Conservation (phyloP, 1,140 invertebrate species). For the Vanessa atalanta region DNA sequence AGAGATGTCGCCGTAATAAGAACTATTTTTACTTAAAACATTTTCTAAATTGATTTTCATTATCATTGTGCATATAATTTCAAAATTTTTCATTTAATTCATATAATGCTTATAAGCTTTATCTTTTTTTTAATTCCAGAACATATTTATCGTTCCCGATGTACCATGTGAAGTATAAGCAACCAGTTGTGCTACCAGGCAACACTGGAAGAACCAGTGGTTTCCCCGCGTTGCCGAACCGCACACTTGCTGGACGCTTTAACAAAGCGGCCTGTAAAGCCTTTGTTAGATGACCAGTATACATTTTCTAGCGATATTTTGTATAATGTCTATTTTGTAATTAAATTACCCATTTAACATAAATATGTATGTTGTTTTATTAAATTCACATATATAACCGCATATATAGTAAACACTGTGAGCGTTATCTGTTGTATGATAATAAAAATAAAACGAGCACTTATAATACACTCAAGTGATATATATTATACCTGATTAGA, state of each 20-base stretch:
- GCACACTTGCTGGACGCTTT: slow-evolving; percentile 77
- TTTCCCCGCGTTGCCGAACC: slow-evolving; percentile 75
- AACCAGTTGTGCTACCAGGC: slow-evolving; percentile 78
- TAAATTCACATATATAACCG: too few species aligned
- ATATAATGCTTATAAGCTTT: too few species aligned
- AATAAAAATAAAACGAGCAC: too few species aligned
- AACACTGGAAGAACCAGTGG: slow-evolving; percentile 74
- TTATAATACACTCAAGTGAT: too few species aligned
- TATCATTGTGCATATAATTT: too few species aligned
- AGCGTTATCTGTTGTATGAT: too few species aligned
- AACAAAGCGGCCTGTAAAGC: slow-evolving; percentile 70
- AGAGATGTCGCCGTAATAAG: slow-evolving; percentile 75
- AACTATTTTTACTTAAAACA: slow-evolving; percentile 22
- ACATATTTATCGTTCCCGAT: slow-evolving; percentile 80
- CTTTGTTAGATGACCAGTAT: slow-evolving; percentile 52
- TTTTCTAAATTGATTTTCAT: neutral
- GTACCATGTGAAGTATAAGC: slow-evolving; percentile 81
- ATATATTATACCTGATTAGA: too few species aligned
- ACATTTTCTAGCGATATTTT: neutral
- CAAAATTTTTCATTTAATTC: too few species aligned
- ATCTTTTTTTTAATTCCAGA: slow-evolving; percentile 54
- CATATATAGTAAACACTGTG: too few species aligned
- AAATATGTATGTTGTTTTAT: too few species aligned
- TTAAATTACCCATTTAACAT: too few species aligned
- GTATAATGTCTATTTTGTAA: too few species aligned